Evolutionary conservation across 2,888 invertebrate genomes (phyloP), one percentile per base, ranked within the genome.

Genomic region (Phyto melanocephala): DNA sequence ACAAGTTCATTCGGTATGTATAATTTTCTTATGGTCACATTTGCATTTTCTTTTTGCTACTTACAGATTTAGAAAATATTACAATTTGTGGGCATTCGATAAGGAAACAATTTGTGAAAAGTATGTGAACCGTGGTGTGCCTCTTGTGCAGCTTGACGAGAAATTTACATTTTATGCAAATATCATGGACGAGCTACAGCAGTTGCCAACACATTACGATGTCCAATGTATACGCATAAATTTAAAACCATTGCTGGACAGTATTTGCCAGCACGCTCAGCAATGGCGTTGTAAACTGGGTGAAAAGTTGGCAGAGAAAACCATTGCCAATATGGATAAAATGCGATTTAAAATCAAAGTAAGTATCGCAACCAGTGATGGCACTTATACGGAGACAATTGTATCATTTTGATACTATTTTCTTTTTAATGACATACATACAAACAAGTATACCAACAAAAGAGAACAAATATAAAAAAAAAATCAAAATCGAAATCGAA

Each of bases 141-240:
- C 93, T 5, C 92, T 95, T 6, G 91, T 93, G 47, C 87, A 89
- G 82, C 96, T 95, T 90, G 97, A 98, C 87, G 95, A 97, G 86
- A 96, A 95, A 89, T 95, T 98, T 87, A 94, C 95, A 89, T 96
- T 95, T 90, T 98, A 96, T 90, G 94, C 94, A 86, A 94, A 94
- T 84, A 94, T 96, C 7, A 93, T 96, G 17, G 92, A 93, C 3
- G 95, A 95, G 83, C 91, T 96, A 63, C 90, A 93, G 10, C 88
- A 87, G 1, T 93, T 94, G 87, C 91, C 92, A 6, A 92, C 93
- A 56, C 93, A 92, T 86, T 92, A 93, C 0, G 94, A 95, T 85
- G 92, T 96, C 33, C 93, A 93, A n/a, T 94, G 90, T 85, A 86
- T 96, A 74, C 92, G 95, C 87, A 93, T 98, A 37, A 95, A 96